Conservation (phyloP, 2,797 vertebrate species). For the Erpetoichthys calabaricus region DNA sequence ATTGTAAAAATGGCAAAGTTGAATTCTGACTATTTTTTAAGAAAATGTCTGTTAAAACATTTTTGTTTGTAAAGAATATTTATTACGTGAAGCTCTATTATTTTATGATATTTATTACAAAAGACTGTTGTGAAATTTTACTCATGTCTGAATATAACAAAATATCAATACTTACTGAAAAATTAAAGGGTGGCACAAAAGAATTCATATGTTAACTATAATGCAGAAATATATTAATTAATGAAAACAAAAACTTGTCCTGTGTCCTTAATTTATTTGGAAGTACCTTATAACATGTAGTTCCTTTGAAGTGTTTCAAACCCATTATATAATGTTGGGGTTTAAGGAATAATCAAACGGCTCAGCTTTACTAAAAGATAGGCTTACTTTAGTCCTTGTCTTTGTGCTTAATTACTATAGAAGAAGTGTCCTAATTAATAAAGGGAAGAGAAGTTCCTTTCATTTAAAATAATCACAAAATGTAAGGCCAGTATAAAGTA, state of each 20-base stretch:
- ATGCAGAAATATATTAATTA: conserved; percentile 99
- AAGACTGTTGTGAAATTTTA: conserved; percentile 90
- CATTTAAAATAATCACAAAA: no score
- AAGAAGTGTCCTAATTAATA: no score
- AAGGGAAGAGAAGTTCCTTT: no score
- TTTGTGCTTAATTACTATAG: no score
- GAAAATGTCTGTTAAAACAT: conserved; percentile 86
- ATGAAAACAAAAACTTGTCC: conserved; percentile 60
- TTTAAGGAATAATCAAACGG: no score
- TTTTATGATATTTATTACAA: conserved; percentile 99
- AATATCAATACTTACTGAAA: conserved; percentile 94
- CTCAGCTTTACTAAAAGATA: no score
- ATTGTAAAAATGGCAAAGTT: conserved; percentile 89
- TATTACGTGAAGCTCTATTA: conserved; percentile 99
- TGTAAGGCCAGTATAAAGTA: no score
- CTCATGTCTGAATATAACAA: conserved; percentile 98
- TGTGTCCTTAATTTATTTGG: conserved; percentile 37
- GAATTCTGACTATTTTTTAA: conserved; percentile 93
- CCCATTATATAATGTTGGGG: no score
- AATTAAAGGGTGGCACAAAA: conserved; percentile 80
- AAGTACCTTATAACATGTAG: no score
- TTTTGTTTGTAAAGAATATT: conserved; percentile 98
- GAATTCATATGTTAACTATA: conserved; percentile 97
- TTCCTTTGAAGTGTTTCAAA: no score
- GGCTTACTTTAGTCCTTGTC: no score